Conservation (phyloP, 2,113 vertebrate genomes). For the Mohoua ochrocephala region DNA sequence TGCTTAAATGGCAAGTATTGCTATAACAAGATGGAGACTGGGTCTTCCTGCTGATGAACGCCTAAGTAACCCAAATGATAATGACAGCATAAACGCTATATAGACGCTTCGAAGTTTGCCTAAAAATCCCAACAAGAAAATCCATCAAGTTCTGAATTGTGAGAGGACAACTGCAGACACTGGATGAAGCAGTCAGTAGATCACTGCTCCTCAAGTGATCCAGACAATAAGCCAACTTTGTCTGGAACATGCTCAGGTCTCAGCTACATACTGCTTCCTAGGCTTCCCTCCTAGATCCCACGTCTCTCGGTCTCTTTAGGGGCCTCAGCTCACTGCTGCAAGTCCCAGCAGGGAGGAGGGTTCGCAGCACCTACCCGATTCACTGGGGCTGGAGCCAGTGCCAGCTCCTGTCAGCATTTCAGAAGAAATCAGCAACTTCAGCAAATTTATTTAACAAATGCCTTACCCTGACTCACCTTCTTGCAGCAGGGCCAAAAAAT, state of each 20-base stretch:
- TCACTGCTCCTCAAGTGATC: background rate
- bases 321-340: background rate
- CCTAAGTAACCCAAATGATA: background rate
- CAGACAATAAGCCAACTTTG: background rate
- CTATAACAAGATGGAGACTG: background rate
- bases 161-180: background rate
- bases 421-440: background rate
- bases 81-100: background rate
- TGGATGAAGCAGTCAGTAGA: background rate
- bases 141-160: background rate
- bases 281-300: background rate
- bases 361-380: background rate
- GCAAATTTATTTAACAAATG: background rate
- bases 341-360: background rate
- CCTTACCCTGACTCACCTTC: conserved; percentile 8
- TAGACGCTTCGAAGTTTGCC: background rate
- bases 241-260: background rate
- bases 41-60: background rate
- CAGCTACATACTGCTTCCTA: background rate
- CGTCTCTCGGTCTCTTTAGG: background rate
- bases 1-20: background rate
- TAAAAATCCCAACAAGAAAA: background rate
- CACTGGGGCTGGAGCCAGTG: background rate
- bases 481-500: background rate
- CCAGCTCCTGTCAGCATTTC: background rate